Base-by-base conservation (phyloP, 1,140 invertebrate species). In the Lepidurus apus region DNA sequence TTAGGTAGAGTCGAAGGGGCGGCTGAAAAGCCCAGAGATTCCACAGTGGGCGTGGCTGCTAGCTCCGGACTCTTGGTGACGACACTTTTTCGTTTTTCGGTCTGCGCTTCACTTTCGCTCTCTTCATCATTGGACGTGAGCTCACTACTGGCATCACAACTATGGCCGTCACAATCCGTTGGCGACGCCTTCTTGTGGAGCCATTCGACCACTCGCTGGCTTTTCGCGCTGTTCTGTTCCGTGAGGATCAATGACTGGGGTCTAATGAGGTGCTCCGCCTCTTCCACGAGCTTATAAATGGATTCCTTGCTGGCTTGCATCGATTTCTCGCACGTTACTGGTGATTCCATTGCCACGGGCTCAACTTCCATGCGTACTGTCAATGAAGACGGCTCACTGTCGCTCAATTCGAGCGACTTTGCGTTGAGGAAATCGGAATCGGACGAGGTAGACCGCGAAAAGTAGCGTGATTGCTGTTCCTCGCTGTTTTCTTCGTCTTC, bases 101-200 rank as follows among this genome's bases (percentile, higher is more conserved):
- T 92, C 34, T 91, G 90, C 45, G 90, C 87, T 73, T 82, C 81
- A 8, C 80, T 77, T 81, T 91, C 91, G 74, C 91, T 92, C 82
- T 93, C 92, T 1, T 80, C 81, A 26, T 84, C 83, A 43, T 88
- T 88, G 21, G 91, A 93, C 43, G 93, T 95, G 79, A 94, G 93
- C 86, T 96, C 94, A 26, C 93, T 92, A 80, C 94, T 95, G 0
- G 95, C 95, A 84, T 97, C 94, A 84, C 95, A 96, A 83, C 88
- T 89, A 82, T 89, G 53, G n/a, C 21, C 53, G 53, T 65, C 53
- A 21, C 53, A 65, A 65, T 65, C 53, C 17, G 53, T 65, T 5
- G 53, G 17, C 17, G 53, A n/a, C 53, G 53, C 53, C 53, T 65
- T 65, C 21, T 21, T 65, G n/a, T 21, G 8, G 53, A 65, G 53